Conservation (phyloP, 2,113 vertebrate genomes). For the Chaetodon trifascialis region DNA sequence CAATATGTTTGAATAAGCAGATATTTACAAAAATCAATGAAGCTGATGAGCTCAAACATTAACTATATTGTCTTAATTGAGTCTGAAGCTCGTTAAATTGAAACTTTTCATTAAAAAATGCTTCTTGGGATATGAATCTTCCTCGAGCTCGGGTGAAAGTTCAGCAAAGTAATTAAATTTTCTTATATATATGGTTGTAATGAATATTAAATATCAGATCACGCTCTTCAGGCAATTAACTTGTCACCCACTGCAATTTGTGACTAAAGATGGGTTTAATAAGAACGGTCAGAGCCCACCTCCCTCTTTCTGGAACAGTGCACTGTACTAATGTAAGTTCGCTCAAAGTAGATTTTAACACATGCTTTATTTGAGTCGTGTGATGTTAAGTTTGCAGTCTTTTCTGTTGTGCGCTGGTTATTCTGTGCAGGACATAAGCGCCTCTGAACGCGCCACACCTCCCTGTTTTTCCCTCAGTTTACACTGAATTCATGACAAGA, state of each 20-base stretch:
- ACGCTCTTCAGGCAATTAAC: not conserved
- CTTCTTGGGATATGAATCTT: not conserved
- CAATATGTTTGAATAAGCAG: no score
- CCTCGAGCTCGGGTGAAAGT: not conserved
- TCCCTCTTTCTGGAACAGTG: not conserved
- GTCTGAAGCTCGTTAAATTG: not conserved
- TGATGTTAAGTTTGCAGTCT: not conserved
- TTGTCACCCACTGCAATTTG: not conserved
- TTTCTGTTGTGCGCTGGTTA: not conserved
- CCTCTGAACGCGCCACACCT: not conserved
- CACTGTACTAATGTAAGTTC: not conserved
- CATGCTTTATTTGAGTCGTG: not conserved
- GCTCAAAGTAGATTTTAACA: not conserved
- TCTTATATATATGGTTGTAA: not conserved
- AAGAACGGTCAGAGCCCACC: not conserved
- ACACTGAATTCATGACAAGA: not conserved
- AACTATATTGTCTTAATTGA: no score
- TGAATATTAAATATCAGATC: not conserved
- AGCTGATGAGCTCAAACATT: no score
- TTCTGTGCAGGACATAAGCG: not conserved
- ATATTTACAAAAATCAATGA: no score
- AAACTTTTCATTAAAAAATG: not conserved
- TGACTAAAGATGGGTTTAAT: not conserved
- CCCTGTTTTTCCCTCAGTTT: not conserved
- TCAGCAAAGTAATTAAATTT: slow-evolving; percentile 2